Evolutionary conservation across 92 coral and sea anemone genomes (phyloP).

Genomic region (Epizoanthus rinbou): DNA sequence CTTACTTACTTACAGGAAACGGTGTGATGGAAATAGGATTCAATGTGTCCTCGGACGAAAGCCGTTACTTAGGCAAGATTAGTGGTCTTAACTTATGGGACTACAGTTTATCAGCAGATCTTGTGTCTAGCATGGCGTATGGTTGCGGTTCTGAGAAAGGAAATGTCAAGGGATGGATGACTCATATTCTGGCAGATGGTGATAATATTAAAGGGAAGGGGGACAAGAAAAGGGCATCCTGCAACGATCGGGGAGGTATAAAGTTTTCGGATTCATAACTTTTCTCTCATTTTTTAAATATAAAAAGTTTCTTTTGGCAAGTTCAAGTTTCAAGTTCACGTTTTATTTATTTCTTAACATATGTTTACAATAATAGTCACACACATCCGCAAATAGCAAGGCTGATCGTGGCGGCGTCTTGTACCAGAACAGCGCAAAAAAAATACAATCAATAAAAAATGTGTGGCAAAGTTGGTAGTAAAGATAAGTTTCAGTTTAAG

Average conservation of each 20-base stretch:
- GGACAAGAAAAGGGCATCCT: constrained; percentile 31
- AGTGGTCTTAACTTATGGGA: constrained; percentile 53
- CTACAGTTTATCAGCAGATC: constrained; percentile 33
- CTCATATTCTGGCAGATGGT: not conserved
- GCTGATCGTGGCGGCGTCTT: too few relatives aligned
- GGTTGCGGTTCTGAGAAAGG: constrained; percentile 60
- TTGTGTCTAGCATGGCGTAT: constrained; percentile 65
- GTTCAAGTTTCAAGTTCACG: too few relatives aligned
- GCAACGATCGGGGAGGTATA: constrained; percentile 42
- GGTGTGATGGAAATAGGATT: constrained; percentile 12
- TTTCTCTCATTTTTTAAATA: too few relatives aligned
- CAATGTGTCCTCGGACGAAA: constrained; percentile 15
- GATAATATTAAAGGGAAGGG: constrained; percentile 15
- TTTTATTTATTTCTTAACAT: too few relatives aligned
- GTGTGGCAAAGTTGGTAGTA: too few relatives aligned
- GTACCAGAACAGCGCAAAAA: too few relatives aligned
- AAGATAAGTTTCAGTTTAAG: too few relatives aligned
- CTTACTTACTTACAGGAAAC: not conserved
- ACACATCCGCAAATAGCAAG: too few relatives aligned
- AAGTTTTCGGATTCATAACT: not conserved
- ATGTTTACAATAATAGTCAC: too few relatives aligned
- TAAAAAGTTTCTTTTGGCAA: too few relatives aligned
- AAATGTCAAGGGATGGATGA: constrained; percentile 46
- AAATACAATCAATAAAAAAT: too few relatives aligned
- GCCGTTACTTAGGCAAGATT: constrained; percentile 33